These are phyloP conservation scores for Coryphaenoides rupestris DNA, from an alignment of 2,113 vertebrate genomes.

Conservation along the genomic window DNA sequence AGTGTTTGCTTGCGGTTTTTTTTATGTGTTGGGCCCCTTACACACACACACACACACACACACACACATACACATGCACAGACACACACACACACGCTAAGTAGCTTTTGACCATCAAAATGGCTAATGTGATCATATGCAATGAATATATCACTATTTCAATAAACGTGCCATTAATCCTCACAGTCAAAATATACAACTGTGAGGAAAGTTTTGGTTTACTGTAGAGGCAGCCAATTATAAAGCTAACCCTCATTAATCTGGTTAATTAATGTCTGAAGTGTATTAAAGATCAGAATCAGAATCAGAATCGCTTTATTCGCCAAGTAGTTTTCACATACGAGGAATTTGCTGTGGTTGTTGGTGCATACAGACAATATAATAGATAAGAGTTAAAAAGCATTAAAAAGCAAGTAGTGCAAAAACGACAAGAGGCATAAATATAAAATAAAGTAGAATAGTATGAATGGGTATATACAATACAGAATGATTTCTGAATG, in stretches of 20 bases:
- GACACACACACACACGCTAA: conserved; percentile 6
- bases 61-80: too few species aligned
- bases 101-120: conserved; percentile 30
- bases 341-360: too few species aligned
- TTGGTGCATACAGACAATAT: too few species aligned
- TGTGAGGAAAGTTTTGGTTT: conserved; percentile 11
- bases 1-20: conserved; percentile 64
- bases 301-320: too few species aligned
- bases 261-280: not conserved
- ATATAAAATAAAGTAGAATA: too few species aligned
- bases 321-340: too few species aligned
- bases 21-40: conserved; percentile 29
- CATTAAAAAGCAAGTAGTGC: too few species aligned
- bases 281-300: too few species aligned
- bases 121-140: conserved; percentile 41
- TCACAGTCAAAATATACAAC: conserved; percentile 22
- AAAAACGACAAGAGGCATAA: too few species aligned
- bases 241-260: not conserved
- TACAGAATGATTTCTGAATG: too few species aligned
- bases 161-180: conserved; percentile 30
- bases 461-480: too few species aligned
- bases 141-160: conserved; percentile 45
- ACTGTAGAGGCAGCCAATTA: conserved; percentile 6
- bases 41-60: conserved; percentile 13
- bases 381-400: too few species aligned